These are phyloP conservation scores for Triplophysa yarkandensis DNA, from an alignment of 2,797 vertebrate genomes.

Conservation along the genomic window DNA sequence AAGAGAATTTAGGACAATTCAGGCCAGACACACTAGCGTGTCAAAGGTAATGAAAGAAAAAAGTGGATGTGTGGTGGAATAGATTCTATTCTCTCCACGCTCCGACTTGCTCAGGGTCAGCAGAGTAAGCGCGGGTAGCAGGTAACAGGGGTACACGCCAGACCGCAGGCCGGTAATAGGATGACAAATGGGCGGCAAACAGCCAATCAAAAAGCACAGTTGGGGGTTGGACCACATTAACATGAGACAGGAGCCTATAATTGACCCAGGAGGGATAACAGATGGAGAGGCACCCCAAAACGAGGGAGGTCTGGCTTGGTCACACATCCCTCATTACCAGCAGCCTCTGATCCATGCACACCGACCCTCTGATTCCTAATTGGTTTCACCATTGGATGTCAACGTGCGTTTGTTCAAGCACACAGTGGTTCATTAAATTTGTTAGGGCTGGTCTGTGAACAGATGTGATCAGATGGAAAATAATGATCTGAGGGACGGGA, in stretches of 20 bases:
- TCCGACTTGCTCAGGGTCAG: conserved; percentile 29
- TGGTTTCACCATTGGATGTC: conserved; percentile 31
- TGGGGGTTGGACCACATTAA: conserved; percentile 35
- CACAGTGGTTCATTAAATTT: conserved; percentile 34
- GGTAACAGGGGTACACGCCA: conserved; percentile 6
- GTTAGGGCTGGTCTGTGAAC: conserved; percentile 24
- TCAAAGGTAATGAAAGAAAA: conserved; percentile 38
- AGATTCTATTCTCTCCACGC: conserved; percentile 28
- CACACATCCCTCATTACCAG: conserved; percentile 45
- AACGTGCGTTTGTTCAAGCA: conserved; percentile 24
- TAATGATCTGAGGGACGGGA: conserved; percentile 19
- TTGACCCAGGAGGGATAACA: conserved; percentile 46
- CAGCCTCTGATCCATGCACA: conserved; percentile 36
- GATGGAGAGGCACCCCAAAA: conserved; percentile 42
- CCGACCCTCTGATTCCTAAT: conserved; percentile 38
- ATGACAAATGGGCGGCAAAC: conserved; percentile 45
- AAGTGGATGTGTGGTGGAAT: conserved; percentile 40
- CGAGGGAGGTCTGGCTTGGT: conserved; percentile 33
- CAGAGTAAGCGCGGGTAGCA: not conserved
- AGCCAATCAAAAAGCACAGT: conserved; percentile 44
- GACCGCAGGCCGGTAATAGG: conserved; percentile 27
- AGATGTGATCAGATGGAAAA: conserved; percentile 45
- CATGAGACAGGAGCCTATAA: conserved; percentile 40
- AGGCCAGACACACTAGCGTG: conserved; percentile 31
- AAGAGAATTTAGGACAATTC: conserved; percentile 33